Evolutionary conservation across 1,140 invertebrate genomes (phyloP).

Genomic region (Steinernema khuongi): DNA sequence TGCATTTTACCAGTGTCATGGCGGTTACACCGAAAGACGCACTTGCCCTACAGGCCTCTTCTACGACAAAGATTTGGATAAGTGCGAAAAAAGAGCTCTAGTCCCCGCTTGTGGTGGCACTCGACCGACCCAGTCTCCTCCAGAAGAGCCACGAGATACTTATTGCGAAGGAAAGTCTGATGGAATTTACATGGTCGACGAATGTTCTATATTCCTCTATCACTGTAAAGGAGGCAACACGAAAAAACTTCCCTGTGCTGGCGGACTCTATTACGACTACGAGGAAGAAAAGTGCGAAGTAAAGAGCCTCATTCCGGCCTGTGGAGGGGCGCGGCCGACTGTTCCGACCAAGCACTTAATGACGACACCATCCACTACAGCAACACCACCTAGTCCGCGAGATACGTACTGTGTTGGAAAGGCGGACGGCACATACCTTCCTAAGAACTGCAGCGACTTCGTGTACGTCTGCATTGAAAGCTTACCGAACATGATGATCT

Average conservation of each 20-base stretch:
- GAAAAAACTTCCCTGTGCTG: neutral
- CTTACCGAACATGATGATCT: neutral
- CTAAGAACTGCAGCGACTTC: too few relatives aligned
- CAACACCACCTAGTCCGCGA: too few relatives aligned
- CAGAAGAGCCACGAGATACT: neutral
- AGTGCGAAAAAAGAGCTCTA: neutral
- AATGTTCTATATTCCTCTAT: neutral
- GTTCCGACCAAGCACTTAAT: neutral
- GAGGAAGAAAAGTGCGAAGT: neutral
- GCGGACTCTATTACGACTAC: neutral
- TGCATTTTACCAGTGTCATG: neutral
- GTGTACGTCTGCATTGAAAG: too few relatives aligned
- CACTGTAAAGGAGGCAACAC: neutral
- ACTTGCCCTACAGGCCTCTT: conserved; percentile 20
- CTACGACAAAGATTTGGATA: conserved; percentile 10
- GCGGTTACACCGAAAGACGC: conserved; percentile 10
- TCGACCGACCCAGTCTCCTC: neutral
- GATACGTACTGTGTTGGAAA: too few relatives aligned
- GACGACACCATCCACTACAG: neutral
- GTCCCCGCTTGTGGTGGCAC: neutral
- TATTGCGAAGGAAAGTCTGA: neutral
- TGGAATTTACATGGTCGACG: neutral
- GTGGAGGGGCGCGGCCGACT: neutral
- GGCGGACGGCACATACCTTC: too few relatives aligned
- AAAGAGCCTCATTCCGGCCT: neutral